Base-by-base conservation (phyloP, 1,140 invertebrate species). In the Helicoverpa zea region DNA sequence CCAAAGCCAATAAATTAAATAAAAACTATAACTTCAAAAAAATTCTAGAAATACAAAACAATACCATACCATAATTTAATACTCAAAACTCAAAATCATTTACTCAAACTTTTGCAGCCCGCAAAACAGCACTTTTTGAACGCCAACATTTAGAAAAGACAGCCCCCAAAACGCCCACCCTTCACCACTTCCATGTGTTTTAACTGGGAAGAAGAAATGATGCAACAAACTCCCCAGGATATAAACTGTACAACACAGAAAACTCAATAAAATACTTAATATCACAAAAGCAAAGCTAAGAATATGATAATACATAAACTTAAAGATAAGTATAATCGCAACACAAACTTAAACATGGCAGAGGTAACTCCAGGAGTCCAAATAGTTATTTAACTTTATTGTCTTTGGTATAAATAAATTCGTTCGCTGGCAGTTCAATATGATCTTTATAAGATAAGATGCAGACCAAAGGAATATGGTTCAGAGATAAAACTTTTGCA, bases 311-410 rank as follows among this genome's bases (percentile, higher is more conserved):
- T n/a, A 12, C 47, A 72, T 72, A 54, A 77, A 77, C n/a, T 77
- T 16, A 1, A 63, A 54, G 75, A 77, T 66, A 77, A 77, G 47
- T 56, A 29, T 18, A 61, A n/a, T 75, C 35, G 35, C 58, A 64
- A 52, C 49, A 77, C n/a, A 35, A 77, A 52, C 59, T 30, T 63
- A 16, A 64, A 76, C 73, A 23, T 54, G 54, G 43, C 11, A 13
- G 18, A 49, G 14, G 61, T 64, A 77, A 77, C 75, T 49, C 64
- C 66, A 16, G 78, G 54, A 73, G 78, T 61, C 47, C 78, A 18
- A 63, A 54, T 66, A 47, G 29, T 63, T 73, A 61, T 29, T 70
- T 79, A 61, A 72, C 14, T 72, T 80, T 80, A 80, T 80, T 72
- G 47, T 73, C 47, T 73, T n/a, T 16, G 10, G 4, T n/a, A 52